Conservation (phyloP, 2,888 invertebrate genomes). For the Dinocampus coccinellae region DNA sequence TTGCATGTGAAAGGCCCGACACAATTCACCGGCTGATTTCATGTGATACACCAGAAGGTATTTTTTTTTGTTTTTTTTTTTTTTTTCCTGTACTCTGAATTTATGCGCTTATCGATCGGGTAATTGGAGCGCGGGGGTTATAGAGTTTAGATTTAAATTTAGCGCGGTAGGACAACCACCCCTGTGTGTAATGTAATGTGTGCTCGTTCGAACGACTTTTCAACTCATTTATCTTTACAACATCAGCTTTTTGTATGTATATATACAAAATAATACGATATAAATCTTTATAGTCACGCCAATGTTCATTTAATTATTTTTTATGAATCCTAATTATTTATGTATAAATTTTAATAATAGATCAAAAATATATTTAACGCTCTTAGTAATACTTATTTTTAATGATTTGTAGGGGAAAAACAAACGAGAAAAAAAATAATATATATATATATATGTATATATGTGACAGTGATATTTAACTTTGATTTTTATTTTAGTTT, state of each 20-base stretch:
- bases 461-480: background rate
- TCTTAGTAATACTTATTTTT: background rate
- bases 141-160: slow-evolving; percentile 17
- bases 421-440: too few relatives aligned
- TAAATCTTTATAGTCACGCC: background rate
- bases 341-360: background rate
- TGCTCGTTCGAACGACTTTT: slow-evolving; percentile 2
- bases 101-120: slow-evolving; percentile 28
- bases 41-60: background rate
- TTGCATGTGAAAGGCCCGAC: background rate
- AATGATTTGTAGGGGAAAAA: too few relatives aligned
- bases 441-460: background rate
- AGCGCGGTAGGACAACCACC: slow-evolving; percentile 18
- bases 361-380: background rate
- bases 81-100: too few relatives aligned
- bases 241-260: background rate
- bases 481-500: slow-evolving; percentile 72
- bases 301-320: background rate
- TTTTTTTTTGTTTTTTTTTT: background rate
- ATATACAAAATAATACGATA: background rate
- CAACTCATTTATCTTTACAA: slow-evolving; percentile 3
- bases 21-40: background rate
- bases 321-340: background rate
- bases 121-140: slow-evolving; percentile 13
- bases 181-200: background rate